Percentiles rank a stretch among this genome's conserved stretches.
Conservation (phyloP, 2,113 vertebrate species). For the Callopanchax toddi region DNA sequence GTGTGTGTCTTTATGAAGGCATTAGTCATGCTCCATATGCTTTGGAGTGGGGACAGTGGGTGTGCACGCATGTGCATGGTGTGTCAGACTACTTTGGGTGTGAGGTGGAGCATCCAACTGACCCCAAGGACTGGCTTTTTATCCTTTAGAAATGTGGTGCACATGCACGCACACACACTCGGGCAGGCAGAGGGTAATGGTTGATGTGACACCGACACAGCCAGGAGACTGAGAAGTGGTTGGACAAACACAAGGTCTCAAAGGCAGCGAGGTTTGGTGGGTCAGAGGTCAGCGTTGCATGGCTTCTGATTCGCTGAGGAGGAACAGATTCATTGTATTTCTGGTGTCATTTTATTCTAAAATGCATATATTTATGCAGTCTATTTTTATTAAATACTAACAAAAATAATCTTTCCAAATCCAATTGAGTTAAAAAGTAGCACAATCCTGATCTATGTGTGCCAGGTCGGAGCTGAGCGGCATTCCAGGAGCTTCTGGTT, state of each 20-base stretch:
- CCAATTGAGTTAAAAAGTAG: slow-evolving; percentile 1
- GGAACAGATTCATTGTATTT: too few species aligned
- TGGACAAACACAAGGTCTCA: slow-evolving; percentile 35
- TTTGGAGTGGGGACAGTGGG: slow-evolving; percentile 51
- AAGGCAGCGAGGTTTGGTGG: slow-evolving; percentile 35
- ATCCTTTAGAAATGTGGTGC: slow-evolving; percentile 47
- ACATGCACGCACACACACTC: slow-evolving; percentile 22
- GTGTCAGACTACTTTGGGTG: slow-evolving; percentile 63
- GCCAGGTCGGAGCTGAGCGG: slow-evolving; percentile 47
- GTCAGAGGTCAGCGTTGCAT: slow-evolving; percentile 56
- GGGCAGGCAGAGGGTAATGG: slow-evolving; percentile 22
- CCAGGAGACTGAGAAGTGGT: slow-evolving; percentile 49
- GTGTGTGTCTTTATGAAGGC: slow-evolving; percentile 70
- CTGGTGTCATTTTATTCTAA: neutral
- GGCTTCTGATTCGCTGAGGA: too few species aligned
- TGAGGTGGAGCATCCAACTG: slow-evolving; percentile 55
- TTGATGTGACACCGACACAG: slow-evolving; percentile 31
- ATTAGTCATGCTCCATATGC: slow-evolving; percentile 80
- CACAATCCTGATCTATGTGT: slow-evolving; percentile 15
- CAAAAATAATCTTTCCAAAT: slow-evolving; percentile 1
- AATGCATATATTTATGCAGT: neutral
- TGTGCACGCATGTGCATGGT: slow-evolving; percentile 37
- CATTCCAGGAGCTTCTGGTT: slow-evolving; percentile 32
- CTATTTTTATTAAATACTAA: neutral
- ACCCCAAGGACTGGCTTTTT: slow-evolving; percentile 61